Evolutionary conservation across 2,113 vertebrate species (phyloP), one percentile per base, ranked within the genome.

Genomic region (Cervus canadensis): DNA sequence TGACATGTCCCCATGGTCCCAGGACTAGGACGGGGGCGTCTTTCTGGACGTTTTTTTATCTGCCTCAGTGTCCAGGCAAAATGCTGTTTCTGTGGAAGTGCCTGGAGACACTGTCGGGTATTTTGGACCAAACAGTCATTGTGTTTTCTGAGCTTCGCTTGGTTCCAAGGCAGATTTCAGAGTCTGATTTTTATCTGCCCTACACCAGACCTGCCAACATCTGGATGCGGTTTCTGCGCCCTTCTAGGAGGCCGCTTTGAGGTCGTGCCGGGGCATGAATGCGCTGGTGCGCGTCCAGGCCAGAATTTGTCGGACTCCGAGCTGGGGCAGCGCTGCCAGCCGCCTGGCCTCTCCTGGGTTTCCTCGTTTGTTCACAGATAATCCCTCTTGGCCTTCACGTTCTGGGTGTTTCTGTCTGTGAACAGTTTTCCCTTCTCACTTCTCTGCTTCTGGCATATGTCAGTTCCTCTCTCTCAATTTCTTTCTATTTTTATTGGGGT

Each of bases 251-350:
- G 93, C 57, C 54, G 30, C 11, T 5, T 14, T 2, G 2, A 30
- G 91, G 87, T 67, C 43, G 0, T 1, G 6, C n/a, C 13, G 0
- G 95, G 94, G 67, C 95, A 54, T 11, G 6, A 6, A 6, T 7
- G 23, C 0, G 0, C 25, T 11, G 87, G 71, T 0, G 2, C 1
- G 2, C 0, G 12, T 28, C 64, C 56, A 43, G 57, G 62, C 19
- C 28, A 13, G 62, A 26, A 15, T 23, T 11, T n/a, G 13, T 9
- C 1, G 19, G n/a, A 33, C 54, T 40, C 19, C 1, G 28, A 26
- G n/a, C 6, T 54, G 79, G 43, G 60, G 45, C 7, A 12, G 60
- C 12, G 26, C 43, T 26, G 71, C 16, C 5, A 54, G 86, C 5
- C 0, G 92, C 91, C 36, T 59, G 28, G 0, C 43, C 14, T 17